Base-by-base conservation (phyloP, 1,140 invertebrate species). In the Sycobia sp. region DNA sequence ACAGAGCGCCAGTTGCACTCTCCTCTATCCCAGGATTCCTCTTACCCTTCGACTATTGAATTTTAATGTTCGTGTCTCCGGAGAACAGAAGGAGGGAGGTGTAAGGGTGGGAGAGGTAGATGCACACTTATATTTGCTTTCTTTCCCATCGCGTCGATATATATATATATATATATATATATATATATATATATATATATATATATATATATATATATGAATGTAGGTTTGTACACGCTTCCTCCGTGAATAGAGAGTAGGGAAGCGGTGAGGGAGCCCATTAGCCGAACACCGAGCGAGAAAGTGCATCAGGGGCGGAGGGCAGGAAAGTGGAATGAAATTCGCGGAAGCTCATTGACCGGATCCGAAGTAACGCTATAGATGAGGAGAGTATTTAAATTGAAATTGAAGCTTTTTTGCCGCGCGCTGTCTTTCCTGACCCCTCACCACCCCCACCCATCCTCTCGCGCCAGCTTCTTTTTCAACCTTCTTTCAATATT, bases 41-140 rank as follows among this genome's bases (percentile, higher is more conserved):
- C 66, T 64, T 70, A 67, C 56, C 59, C 53, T 49, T 59, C 66
- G 65, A 67, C 71, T 71, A 72, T 72, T 69, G 69, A 72, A 69
- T 71, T 72, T 72, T 69, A 68, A 69, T 70, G 69, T 67, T 68
- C 58, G 53, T 54, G 50, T 70, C 67, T 67, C 57, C 23, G 3
- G 25, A 29, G 36, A 51, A 1, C 5, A 0, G 14, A 14, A 10
- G 20, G 11, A 34, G 8, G 1, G 34, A 53, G 49, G 29, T n/a
- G 20, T 44, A n/a, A 44, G n/a, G 8, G 11, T n/a, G 2, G 3
- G 22, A 47, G 13, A 25, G 18, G 22, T 23, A 57, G 20, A 8
- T 39, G 22, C 36, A 8, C 36, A 27, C 14, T 14, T 23, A 27
- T 20, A 54, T 25, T 34, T 29, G 9, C 23, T 43, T 25, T 38